Evolutionary conservation across 2,888 invertebrate genomes (phyloP), one percentile per base, ranked within the genome.

Genomic region (Odontocolon sp.): DNA sequence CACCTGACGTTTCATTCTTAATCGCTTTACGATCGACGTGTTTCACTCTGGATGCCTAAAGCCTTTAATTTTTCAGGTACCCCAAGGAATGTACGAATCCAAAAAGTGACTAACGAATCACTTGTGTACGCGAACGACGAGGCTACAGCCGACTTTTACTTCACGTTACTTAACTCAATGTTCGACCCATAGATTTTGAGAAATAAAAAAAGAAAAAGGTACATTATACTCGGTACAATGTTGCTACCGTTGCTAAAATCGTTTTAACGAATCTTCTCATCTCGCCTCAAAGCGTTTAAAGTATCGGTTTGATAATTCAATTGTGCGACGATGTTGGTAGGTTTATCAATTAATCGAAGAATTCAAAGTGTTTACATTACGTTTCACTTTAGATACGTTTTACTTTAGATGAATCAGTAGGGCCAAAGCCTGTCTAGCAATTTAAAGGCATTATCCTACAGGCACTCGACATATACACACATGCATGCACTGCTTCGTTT

Each of bases 71-170:
- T 59, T 66, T 76, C 76, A 71, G 67, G 71, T 71, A 76, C 71
- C 67, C 71, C 71, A 61, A 71, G 76, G 76, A 76, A 76, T 76
- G 76, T 75, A 63, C 71, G 56, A 76, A 67, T 70, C 59, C 57
- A 38, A 56, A 70, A 59, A 38, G 36, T 31, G 26, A 56, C 21
- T 45, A 31, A 56, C n/a, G 31, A 63, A 66, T 38, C 40, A 66
- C 56, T 47, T 64, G 47, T 57, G 38, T 56, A 57, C 31, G 28
- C 5, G 21, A 42, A 56, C 33, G 50, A 61, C 57, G 54, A 67
- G 47, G 45, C 21, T 50, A 28, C 26, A 59, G 59, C 16, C 42
- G 40, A 42, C 3, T n/a, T n/a, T 14, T 61, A 18, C 45, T 40
- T 18, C 3, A 6, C 42, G 21, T 45, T 21, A 31, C 14, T n/a